Evolutionary conservation across 2,888 invertebrate species (phyloP), one percentile per base, ranked within the genome.

Genomic region (Nezara viridula): DNA sequence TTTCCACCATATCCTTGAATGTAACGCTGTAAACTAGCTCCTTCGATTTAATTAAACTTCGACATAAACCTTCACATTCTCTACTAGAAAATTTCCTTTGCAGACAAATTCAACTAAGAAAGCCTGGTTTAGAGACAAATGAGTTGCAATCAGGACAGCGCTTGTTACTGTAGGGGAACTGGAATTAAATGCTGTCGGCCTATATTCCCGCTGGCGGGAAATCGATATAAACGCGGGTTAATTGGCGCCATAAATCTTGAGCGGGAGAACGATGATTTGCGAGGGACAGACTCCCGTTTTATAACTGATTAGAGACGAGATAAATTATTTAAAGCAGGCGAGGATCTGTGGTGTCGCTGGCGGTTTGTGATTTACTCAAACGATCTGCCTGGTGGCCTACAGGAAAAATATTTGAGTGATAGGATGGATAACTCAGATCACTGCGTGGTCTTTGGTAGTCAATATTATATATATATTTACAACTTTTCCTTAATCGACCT

Each of bases 201-300:
- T 73, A 73, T 73, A 73, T 73, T 73, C 66, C 66, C 66, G 16
- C 32, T 21, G 32, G 66, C 5, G 37, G 60, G 32, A 73, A 37
- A 73, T 73, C 66, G 66, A 73, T 73, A 73, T 73, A 73, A 73
- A 73, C 66, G 66, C 32, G 66, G 66, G 66, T 73, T 73, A 73
- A 73, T 73, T 73, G 66, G 32, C 32, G 66, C 66, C 16, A 37
- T 73, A 73, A 73, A 73, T 73, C 66, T 73, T 2, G 6, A 14
- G 32, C 66, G 32, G 32, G 66, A 73, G 66, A 16, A 73, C 32
- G 66, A 73, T 73, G 66, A 73, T 73, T 73, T 73, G 66, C 66
- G 66, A 73, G 66, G 66, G 66, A 73, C 66, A 73, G 66, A 21
- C 32, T 73, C 66, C 37, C 37, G 37, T 73, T 73, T 73, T 73